A percentile compares a stretch with the other conserved stretches of the same genome.
Evolutionary conservation across 2,888 invertebrate species (phyloP).

Genomic region (Pocota personata): DNA sequence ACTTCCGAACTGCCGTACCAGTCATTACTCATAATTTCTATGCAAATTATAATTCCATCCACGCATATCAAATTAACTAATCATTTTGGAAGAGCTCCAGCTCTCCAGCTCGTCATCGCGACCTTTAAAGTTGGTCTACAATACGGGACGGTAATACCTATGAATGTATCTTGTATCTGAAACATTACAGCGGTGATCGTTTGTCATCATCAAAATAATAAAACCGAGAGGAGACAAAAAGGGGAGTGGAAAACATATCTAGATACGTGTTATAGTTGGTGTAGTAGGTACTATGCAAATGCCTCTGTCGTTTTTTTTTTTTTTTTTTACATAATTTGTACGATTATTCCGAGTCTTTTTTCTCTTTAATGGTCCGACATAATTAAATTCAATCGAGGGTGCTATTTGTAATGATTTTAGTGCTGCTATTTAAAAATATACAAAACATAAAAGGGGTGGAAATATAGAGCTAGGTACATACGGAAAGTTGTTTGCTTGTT

Average conservation of each 20-base stretch:
- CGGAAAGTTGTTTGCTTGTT: conserved; percentile 15
- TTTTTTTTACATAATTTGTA: background rate
- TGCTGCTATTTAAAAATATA: background rate
- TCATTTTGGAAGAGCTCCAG: conserved; percentile 7
- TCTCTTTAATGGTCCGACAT: conserved; percentile 22
- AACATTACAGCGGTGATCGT: conserved; percentile 40
- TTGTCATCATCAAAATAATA: conserved; percentile 37
- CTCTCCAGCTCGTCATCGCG: conserved; percentile 10
- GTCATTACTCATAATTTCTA: conserved; percentile 58
- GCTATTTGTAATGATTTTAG: conserved; percentile 41
- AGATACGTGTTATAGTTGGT: conserved; percentile 28
- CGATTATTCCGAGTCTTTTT: background rate
- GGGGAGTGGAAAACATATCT: conserved; percentile 42
- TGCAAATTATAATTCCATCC: conserved; percentile 65
- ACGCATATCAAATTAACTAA: conserved; percentile 68
- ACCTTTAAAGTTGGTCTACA: conserved; percentile 35
- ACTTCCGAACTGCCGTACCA: conserved; percentile 39
- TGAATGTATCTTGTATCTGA: conserved; percentile 16
- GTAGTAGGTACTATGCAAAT: conserved; percentile 48
- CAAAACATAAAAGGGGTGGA: background rate
- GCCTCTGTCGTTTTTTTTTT: conserved; percentile 44
- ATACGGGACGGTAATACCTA: background rate
- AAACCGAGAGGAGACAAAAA: conserved; percentile 9
- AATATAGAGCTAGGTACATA: conserved; percentile 38
- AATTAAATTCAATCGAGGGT: conserved; percentile 51